A percentile compares a stretch with the other conserved stretches of the same genome.
phyloP scores from a whole-genome alignment of 2,797 vertebrate genomes.

The Helicolenus hilgendorfi region DNA sequence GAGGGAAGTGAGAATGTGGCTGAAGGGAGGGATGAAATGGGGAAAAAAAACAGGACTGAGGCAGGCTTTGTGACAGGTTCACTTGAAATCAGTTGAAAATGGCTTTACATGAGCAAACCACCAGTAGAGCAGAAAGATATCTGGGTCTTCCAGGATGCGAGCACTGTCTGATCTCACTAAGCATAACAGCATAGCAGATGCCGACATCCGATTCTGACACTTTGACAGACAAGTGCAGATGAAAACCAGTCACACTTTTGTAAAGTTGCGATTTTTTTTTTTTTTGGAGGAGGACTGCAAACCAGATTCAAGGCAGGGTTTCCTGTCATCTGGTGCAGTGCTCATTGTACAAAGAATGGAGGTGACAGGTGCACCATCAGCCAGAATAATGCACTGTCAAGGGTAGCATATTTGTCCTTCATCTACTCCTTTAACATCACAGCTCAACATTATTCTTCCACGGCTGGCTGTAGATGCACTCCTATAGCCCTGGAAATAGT shows the following conservation, averaged over 20 bases:
- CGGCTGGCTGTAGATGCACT: neutral
- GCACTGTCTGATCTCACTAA: neutral
- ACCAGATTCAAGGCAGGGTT: conserved; percentile 10
- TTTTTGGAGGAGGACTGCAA: neutral
- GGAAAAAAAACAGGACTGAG: neutral
- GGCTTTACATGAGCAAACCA: neutral
- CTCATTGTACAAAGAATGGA: conserved; percentile 15
- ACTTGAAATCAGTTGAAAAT: neutral
- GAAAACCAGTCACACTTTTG: conserved; percentile 26
- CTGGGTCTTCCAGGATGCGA: neutral
- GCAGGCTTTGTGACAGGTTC: neutral
- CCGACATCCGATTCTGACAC: conserved; percentile 17
- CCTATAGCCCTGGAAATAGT: neutral
- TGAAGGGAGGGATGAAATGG: neutral
- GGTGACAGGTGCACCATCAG: conserved; percentile 30
- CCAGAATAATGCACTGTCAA: conserved; percentile 27
- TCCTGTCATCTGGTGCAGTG: conserved; percentile 9
- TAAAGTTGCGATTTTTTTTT: neutral
- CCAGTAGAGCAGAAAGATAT: neutral
- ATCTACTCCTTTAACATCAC: conserved; percentile 25
- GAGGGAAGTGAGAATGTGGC: neutral
- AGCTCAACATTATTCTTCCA: neutral
- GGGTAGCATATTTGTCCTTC: neutral
- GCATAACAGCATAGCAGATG: neutral
- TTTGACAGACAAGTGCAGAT: conserved; percentile 43